Evolutionary conservation across 2,888 invertebrate species (phyloP).

Genomic region (Ophraella communa): DNA sequence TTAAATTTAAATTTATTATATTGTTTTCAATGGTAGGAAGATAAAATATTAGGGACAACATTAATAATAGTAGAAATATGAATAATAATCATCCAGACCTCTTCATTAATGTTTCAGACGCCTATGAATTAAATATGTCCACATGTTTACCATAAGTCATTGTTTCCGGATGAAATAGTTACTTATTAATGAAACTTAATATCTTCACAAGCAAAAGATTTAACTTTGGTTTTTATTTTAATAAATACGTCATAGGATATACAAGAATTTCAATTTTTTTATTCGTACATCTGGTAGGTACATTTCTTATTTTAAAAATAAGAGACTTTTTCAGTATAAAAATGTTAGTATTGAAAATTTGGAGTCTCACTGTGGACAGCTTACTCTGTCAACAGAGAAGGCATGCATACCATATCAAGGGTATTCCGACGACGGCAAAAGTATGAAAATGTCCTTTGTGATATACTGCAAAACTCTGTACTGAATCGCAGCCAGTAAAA

Average conservation of each 20-base stretch:
- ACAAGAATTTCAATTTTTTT: background rate
- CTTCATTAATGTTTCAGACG: background rate
- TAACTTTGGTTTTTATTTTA: slow-evolving; percentile 19
- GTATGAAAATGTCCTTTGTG: too few species aligned
- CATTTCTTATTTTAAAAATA: background rate
- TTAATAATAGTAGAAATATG: too few species aligned
- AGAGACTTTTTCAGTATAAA: background rate
- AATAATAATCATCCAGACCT: background rate
- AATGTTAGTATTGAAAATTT: too few species aligned
- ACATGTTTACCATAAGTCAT: slow-evolving; percentile 46
- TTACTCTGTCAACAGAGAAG: too few species aligned
- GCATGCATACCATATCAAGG: too few species aligned
- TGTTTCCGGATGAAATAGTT: slow-evolving; percentile 45
- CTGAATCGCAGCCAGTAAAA: too few species aligned
- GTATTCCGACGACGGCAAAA: too few species aligned
- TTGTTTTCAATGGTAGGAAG: too few species aligned
- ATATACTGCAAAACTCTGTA: too few species aligned
- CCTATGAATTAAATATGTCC: slow-evolving; percentile 8
- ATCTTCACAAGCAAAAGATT: slow-evolving; percentile 19
- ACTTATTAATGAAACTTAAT: slow-evolving; percentile 15
- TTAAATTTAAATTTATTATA: too few species aligned
- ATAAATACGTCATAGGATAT: slow-evolving; percentile 8
- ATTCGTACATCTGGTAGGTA: background rate
- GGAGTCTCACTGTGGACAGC: too few species aligned
- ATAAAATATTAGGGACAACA: too few species aligned